Conservation (phyloP, 2,113 vertebrate species). For the Eudorcas thomsonii region DNA sequence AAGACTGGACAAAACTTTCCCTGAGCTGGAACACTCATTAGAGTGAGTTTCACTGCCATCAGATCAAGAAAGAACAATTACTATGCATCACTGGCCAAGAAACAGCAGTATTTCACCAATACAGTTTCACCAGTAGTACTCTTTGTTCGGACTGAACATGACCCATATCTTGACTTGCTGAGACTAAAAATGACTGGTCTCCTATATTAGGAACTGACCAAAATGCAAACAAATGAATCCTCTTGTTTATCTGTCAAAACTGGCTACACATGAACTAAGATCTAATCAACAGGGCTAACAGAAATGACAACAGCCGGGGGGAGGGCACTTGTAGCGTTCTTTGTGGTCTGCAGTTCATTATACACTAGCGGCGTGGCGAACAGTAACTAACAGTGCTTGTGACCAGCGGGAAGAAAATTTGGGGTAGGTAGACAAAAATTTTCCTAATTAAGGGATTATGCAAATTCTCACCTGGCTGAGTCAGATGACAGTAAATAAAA, state of each 20-base stretch:
- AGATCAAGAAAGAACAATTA: neutral
- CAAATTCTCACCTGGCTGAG: neutral
- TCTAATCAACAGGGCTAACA: neutral
- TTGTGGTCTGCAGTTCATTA: neutral
- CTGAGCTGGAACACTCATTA: neutral
- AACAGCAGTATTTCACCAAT: neutral
- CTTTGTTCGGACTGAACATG: neutral
- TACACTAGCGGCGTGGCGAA: neutral
- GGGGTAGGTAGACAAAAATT: neutral
- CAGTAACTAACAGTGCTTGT: neutral
- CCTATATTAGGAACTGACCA: neutral
- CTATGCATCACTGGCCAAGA: neutral
- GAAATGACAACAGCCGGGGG: neutral
- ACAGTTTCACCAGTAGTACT: neutral
- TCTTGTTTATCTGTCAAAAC: neutral
- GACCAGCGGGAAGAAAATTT: neutral
- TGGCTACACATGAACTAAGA: neutral
- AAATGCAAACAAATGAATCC: constrained; percentile 3
- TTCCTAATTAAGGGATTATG: neutral
- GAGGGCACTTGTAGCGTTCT: neutral
- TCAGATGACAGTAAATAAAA: neutral
- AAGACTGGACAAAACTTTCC: neutral
- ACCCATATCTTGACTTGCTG: neutral
- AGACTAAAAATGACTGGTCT: neutral
- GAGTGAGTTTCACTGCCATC: neutral